Evolutionary conservation across 37 sponge, comb jelly and placozoan species (phyloP).

Genomic region (Ianthella basta): DNA sequence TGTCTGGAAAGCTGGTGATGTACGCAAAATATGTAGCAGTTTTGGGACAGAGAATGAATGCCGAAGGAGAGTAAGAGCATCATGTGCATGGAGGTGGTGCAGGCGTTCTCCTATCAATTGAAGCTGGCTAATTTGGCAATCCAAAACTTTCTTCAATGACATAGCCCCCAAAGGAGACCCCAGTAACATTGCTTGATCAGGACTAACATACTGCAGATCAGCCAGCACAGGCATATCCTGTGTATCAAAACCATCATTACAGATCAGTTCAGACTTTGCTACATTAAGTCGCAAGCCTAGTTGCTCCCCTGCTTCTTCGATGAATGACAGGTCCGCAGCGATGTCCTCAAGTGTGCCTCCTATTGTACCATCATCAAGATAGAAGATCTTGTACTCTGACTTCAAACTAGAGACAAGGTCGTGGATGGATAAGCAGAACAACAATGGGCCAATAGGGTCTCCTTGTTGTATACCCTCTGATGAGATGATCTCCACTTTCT

Average conservation of each 20-base stretch:
- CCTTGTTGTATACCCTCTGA: slow-evolving; percentile 1
- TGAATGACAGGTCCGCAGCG: not conserved
- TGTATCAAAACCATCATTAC: not conserved
- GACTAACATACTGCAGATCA: not conserved
- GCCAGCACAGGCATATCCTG: slow-evolving; percentile 12
- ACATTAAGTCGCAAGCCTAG: slow-evolving; percentile 37
- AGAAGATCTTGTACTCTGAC: slow-evolving; percentile 40
- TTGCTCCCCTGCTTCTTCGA: slow-evolving; percentile 14
- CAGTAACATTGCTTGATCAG: slow-evolving; percentile 22
- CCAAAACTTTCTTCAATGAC: not conserved
- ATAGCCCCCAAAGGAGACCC: slow-evolving; percentile 28
- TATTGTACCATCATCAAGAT: slow-evolving; percentile 36
- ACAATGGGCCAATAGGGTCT: slow-evolving; percentile 2
- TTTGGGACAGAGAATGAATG: slow-evolving; percentile 53
- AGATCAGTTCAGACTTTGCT: slow-evolving; percentile 41
- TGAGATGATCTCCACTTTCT: not conserved
- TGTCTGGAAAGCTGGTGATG: slow-evolving; percentile 40
- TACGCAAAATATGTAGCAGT: slow-evolving; percentile 44
- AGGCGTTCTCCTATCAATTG: slow-evolving; percentile 23
- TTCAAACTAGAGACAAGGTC: slow-evolving; percentile 12
- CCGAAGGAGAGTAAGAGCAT: slow-evolving; percentile 39
- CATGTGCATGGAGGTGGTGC: slow-evolving; percentile 26
- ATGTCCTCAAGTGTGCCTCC: slow-evolving; percentile 39
- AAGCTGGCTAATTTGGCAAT: slow-evolving; percentile 3
- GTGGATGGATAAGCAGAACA: slow-evolving; percentile 1